A percentile compares a stretch with the other conserved stretches of the same genome.
phyloP scores from a whole-genome alignment of 1,140 invertebrate species.

The Atta texana region DNA sequence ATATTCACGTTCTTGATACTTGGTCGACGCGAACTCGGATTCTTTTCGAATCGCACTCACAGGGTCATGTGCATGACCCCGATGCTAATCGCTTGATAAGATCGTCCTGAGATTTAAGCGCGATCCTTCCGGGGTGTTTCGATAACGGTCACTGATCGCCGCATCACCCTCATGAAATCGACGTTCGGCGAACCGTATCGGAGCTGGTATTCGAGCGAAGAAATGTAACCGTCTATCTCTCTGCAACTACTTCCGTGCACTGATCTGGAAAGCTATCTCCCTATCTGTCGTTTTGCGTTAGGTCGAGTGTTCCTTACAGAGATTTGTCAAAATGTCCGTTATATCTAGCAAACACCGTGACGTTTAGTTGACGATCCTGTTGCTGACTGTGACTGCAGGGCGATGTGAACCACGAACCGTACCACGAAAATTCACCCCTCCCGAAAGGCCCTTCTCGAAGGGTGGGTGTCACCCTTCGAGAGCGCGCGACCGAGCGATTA shows the following conservation, averaged over 20 bases:
- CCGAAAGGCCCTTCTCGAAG: constrained; percentile 67
- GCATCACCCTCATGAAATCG: not conserved
- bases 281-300: not conserved
- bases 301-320: not conserved
- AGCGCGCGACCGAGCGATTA: constrained; percentile 62
- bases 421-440: constrained; percentile 75
- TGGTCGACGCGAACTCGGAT: constrained; percentile 1
- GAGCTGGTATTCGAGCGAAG: not conserved
- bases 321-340: constrained; percentile 34
- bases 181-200: constrained; percentile 1
- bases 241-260: constrained; percentile 38
- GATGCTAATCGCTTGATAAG: constrained; percentile 52
- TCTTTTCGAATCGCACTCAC: constrained; percentile 48
- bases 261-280: not conserved
- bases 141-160: constrained; percentile 52
- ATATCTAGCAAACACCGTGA: constrained; percentile 43
- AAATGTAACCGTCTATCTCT: not conserved
- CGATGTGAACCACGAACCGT: constrained; percentile 20
- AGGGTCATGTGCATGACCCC: constrained; percentile 32
- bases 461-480: constrained; percentile 78
- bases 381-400: constrained; percentile 71
- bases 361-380: constrained; percentile 50
- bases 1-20: constrained; percentile 1
- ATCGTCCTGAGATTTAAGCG: constrained; percentile 45
- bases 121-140: constrained; percentile 48